Base-by-base conservation (phyloP, 2,797 vertebrate species). In the Oryzias sinensis region DNA sequence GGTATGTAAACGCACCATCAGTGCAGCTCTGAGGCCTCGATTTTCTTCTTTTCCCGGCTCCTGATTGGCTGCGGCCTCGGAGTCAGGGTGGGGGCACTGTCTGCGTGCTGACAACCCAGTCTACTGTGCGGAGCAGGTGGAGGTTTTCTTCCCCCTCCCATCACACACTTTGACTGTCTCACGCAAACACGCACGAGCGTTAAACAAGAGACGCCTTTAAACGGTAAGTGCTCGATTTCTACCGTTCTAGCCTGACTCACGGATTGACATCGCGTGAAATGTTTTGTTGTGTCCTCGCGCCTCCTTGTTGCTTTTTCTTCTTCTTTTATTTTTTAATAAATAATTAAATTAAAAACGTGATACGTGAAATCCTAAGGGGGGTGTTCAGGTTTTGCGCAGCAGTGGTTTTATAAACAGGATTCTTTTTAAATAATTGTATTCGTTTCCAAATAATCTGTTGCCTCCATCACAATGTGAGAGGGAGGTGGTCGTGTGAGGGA, bases 401-500 rank as follows among this genome's bases (percentile, higher is more conserved):
- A 44, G 59, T 13, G 62, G 50, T 40, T 4, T 27, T 33, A 69
- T 22, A 1, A 11, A 9, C 0, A 55, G 66, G 76, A 57, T 77
- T 74, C 37, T 46, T 74, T 37, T 2, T 2, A 18, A 18, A 33
- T 2, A 33, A 33, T 33, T 11, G 2, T 33, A 33, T 33, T 33
- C 49, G 22, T 55, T 68, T 29, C 41, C 14, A 43, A 1, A 43
- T 51, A 60, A 44, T 5, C 43, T 46, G 59, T 71, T 67, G 49
- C 61, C 41, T 63, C 70, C 63, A 51, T 75, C 61, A 52, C 56
- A 44, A 53, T 62, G 73, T 56, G 3, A 27, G 69, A 53, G 55
- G 68, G 33, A 56, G 47, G 84, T 87, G 83, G 79, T 81, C 76
- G 85, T 82, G 82, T 80, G 62, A 22, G 22, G 53, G 46, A 45